Conservation (phyloP, 37 sponge, comb jelly and placozoan genomes). For the Aplysina aerophoba region DNA sequence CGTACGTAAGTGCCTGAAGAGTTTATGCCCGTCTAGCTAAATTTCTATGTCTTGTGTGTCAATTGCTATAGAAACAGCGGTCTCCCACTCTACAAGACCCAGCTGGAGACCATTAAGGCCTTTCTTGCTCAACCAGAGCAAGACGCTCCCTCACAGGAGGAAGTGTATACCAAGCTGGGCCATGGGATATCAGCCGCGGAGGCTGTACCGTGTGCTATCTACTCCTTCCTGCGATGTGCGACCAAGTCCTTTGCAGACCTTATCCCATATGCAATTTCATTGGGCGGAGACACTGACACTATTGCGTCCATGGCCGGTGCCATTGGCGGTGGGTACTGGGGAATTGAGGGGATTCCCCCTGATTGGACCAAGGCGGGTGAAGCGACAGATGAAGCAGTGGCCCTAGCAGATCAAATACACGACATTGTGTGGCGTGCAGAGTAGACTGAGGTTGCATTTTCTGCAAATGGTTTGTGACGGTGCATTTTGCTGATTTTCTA, state of each 20-base stretch:
- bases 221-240: slow-evolving; percentile 64
- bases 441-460: too few relatives aligned
- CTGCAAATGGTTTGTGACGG: too few relatives aligned
- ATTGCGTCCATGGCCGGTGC: slow-evolving; percentile 89
- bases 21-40: too few relatives aligned
- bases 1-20: too few relatives aligned
- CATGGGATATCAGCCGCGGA: slow-evolving; percentile 74
- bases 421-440: slow-evolving; percentile 16
- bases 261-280: slow-evolving; percentile 71
- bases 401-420: slow-evolving; percentile 50
- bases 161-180: slow-evolving; percentile 51
- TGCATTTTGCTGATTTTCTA: too few relatives aligned
- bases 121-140: slow-evolving; percentile 31
- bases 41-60: slow-evolving; percentile 12
- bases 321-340: slow-evolving; percentile 80
- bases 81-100: slow-evolving; percentile 43
- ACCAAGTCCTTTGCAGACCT: slow-evolving; percentile 52
- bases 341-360: slow-evolving; percentile 57
- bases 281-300: slow-evolving; percentile 89
- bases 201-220: slow-evolving; percentile 77
- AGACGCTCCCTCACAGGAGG: slow-evolving; percentile 42
- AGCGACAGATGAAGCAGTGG: slow-evolving; percentile 18
- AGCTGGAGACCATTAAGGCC: slow-evolving; percentile 37
- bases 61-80: not conserved
- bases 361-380: slow-evolving; percentile 63